Percentiles rank a stretch among this genome's conserved stretches.
These are phyloP conservation scores for Epinephelus lanceolatus DNA, from an alignment of 2,113 vertebrate genomes.

Conservation along the genomic window DNA sequence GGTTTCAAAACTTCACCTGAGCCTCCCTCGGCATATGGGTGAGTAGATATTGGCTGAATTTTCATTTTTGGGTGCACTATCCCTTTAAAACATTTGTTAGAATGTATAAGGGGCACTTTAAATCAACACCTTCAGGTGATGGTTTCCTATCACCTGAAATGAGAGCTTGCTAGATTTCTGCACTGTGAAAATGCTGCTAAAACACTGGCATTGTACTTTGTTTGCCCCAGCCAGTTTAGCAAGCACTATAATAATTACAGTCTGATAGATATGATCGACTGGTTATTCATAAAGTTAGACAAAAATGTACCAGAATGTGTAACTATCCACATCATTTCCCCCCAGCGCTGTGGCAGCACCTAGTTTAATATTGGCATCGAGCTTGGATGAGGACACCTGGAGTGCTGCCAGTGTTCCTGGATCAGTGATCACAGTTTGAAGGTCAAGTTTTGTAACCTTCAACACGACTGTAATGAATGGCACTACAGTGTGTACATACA, in stretches of 20 bases:
- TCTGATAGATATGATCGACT: background rate
- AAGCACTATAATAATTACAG: background rate
- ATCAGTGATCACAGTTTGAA: background rate
- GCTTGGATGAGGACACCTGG: background rate
- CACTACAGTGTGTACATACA: background rate
- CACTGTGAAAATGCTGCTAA: constrained; percentile 41
- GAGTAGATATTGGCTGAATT: too few species aligned
- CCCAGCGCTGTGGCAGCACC: background rate
- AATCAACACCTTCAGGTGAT: background rate
- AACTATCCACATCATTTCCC: background rate
- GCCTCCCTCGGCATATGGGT: too few species aligned
- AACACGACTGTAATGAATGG: background rate
- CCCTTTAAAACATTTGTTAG: background rate
- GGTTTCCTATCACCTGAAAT: background rate
- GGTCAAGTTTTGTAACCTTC: background rate
- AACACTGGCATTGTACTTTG: background rate
- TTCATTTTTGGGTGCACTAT: too few species aligned
- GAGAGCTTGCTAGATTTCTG: background rate
- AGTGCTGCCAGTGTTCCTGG: background rate
- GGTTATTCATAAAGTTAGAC: background rate
- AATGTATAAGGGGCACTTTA: background rate
- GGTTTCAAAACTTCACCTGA: too few species aligned
- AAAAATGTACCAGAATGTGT: background rate
- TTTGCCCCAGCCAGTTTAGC: background rate
- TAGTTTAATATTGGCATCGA: background rate